Conservation (phyloP, 2,113 vertebrate species). For the Ailuropoda melanoleuca region DNA sequence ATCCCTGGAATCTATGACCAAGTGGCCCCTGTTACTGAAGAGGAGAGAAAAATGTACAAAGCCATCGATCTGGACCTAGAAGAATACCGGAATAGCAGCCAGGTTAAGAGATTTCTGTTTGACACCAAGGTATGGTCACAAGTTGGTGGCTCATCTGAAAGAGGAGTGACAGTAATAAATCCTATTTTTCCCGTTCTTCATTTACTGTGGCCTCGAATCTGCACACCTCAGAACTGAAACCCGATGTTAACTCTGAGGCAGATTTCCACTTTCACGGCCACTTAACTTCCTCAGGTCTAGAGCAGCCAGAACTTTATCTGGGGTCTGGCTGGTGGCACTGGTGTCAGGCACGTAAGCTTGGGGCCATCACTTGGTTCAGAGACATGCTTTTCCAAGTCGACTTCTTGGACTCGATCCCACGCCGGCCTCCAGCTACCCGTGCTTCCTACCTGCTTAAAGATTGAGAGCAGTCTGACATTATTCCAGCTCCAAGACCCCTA, state of each 20-base stretch:
- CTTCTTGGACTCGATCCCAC: not conserved
- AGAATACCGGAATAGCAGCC: conserved; percentile 85
- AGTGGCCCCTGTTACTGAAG: conserved; percentile 86
- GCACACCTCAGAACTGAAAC: not conserved
- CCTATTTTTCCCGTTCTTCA: fast-evolving
- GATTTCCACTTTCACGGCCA: too few species aligned
- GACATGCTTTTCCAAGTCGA: not conserved
- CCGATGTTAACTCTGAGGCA: not conserved
- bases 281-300: not conserved
- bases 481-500: too few species aligned
- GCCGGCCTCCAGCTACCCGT: not conserved
- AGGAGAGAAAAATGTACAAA: conserved; percentile 88
- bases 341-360: not conserved
- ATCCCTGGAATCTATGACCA: conserved; percentile 92
- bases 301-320: not conserved
- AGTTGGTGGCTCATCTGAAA: not conserved
- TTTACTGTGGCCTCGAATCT: not conserved
- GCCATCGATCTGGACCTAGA: conserved; percentile 90
- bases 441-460: not conserved
- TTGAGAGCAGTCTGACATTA: not conserved
- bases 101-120: conserved; percentile 88
- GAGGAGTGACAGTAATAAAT: not conserved
- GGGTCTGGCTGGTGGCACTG: not conserved
- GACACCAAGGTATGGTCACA: conserved; percentile 88
- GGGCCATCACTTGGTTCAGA: too few species aligned